Base-by-base conservation (phyloP, 2,888 invertebrate genomes). In the Drosophila imparisetae region DNA sequence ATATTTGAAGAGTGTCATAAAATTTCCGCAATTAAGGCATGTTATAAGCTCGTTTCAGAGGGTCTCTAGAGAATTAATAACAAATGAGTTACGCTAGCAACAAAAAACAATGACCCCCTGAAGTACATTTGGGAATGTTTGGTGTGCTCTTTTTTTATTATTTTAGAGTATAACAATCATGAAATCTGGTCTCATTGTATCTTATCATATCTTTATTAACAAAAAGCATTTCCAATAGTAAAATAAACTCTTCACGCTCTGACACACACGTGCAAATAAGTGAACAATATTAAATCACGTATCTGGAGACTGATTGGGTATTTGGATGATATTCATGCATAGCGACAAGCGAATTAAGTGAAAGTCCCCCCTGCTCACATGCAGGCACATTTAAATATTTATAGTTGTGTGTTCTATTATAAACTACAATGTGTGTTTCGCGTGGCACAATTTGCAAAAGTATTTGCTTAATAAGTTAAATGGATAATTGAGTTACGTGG, bases 401-500 rank as follows among this genome's bases (percentile, higher is more conserved):
- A 78, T 77, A 72, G 73, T 59, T 68, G 58, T 67, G 57, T 55
- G 65, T 42, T 70, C 49, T 71, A 24, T 69, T 42, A 40, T 66
- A 52, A 27, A 18, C 5, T 3, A 10, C 10, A 29, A 27, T 29
- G 27, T 13, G 45, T 34, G 72, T 75, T 87, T 88, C 78, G 88
- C 85, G 86, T 88, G 67, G 57, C 58, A 72, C 78, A 88, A 88
- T 85, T 88, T 83, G 83, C 80, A 74, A 78, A 68, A 73, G 59
- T 84, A 84, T 81, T 77, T 66, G 83, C 79, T 86, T 86, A 84
- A 89, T 88, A 81, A 77, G 83, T 83, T 89, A 86, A 86, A 86
- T 84, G 75, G 75, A 86, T 86, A 89, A 86, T 89, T 86, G 86
- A 83, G 89, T 74, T 81, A 81, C 77, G 89, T 72, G 89, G 86